Base-by-base conservation (phyloP, 2,797 vertebrate genomes). In the Girardinus metallicus region DNA sequence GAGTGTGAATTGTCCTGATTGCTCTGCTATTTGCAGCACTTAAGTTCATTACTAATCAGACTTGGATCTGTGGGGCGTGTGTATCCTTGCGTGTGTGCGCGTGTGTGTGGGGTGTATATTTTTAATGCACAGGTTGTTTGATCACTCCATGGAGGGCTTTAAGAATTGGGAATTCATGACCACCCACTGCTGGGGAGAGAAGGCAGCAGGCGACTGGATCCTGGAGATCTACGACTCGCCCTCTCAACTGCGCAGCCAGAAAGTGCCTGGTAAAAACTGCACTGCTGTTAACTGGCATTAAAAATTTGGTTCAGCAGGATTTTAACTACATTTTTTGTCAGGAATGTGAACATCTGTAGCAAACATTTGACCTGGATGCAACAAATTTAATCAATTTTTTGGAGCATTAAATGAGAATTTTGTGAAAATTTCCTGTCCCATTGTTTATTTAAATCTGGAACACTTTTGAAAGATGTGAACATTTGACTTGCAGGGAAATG, bases 91-190 rank as follows among this genome's bases (percentile, higher is more conserved):
- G 46, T 46, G 46, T 15, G 4, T 8, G 18, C 21, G 71, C 76
- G 9, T 66, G 0, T 64, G 34, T 36, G 0, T 77, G 51, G 26
- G 75, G 41, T 78, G 43, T 88, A 51, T 89, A 51, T 78, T 76
- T 15, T 77, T 88, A 74, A 79, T 90, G 81, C 74, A 29, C 91
- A 98, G 99, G 94, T 93, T 99, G 85, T 99, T 99, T 96, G 99
- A 99, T 94, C 98, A 99, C 95, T 99, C 99, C 86, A 99, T 98
- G 97, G 99, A 99, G 95, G 99, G 99, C 76, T 99, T 99, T 95
- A 99, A 99, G 95, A 99, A 99, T 94, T 99, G 99, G 99, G 99
- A 99, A 91, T 99, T 99, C 89, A 99, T 99, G 99, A 99, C 99
- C 82, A 99, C 98, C 85, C 99, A 99, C 88, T 99, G 97, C 91